Base-by-base conservation (phyloP, 2,797 vertebrate genomes). In the Peromyscus eremicus region DNA sequence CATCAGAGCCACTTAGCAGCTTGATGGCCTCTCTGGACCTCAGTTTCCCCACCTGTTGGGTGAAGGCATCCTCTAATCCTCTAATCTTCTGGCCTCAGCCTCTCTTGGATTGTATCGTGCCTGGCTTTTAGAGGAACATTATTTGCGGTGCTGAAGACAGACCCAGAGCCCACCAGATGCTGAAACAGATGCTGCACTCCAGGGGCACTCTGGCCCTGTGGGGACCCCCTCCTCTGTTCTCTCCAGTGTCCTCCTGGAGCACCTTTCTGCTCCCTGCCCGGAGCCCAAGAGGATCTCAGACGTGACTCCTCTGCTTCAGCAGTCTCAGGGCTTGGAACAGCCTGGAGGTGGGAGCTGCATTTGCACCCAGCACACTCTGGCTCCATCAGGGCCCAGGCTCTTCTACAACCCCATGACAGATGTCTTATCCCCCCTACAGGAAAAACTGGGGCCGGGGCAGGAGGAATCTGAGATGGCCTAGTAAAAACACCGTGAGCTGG, bases 401-500 rank as follows among this genome's bases (percentile, higher is more conserved):
- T 76, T 60, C 66, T 21, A 2, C 11, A 6, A 12, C 2, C 43
- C 71, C 32, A n/a, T 29, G 8, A 34, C 43, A 84, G 94, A 84
- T 25, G 37, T 46, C 49, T 84, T 46, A 40, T 60, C 55, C 86
- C 66, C 52, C 8, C 77, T 40, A 1, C 23, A 19, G 92, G 64
- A 75, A 76, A 76, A 60, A 46, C 89, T 21, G 60, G 73, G 80
- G 77, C 66, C 0, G 0, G 40, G 52, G 43, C 4, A 4, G 85
- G 49, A 73, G 82, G 40, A 85, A 57, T 75, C 91, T 37, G 94
- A 94, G 93, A 57, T 17, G 76, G 89, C 82, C 64, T 3, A 84
- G 92, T 2, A 64, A 60, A 79, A 86, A 66, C 86, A 16, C 2
- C 1, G 7, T 5, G 83, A 80, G 43, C 70, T 86, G 91, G 89